Evolutionary conservation across 2,113 vertebrate genomes (phyloP), one percentile per base, ranked within the genome.

Genomic region (Numida meleagris): DNA sequence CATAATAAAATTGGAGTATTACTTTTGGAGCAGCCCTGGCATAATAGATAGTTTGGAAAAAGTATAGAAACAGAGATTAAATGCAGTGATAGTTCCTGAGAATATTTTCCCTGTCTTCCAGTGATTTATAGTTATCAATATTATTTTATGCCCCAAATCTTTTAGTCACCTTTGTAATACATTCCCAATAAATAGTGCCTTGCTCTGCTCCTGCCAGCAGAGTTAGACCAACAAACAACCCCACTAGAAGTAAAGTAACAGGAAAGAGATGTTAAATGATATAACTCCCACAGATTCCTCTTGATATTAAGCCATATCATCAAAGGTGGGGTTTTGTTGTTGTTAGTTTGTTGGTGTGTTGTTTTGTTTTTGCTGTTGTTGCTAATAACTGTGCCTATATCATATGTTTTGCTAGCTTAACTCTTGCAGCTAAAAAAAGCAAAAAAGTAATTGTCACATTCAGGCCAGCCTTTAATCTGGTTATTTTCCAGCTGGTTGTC

Each of bases 21-120:
- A 55, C 53, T 33, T 55, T 55, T 31, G 29, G 53, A 31, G 29
- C 10, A 18, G 29, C 53, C 31, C 17, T 55, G 15, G 15, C 58
- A 8, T 40, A 83, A 53, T 11, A 14, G 2, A 4, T 53, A 24
- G 14, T 80, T 29, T 38, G 46, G 45, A n/a, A 27, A 50, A n/a
- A 4, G 3, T 55, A 67, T 3, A 36, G 43, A 83, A 73, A 51
- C 34, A 77, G 29, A 82, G 11, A 25, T 61, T 82, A 71, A 74
- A 67, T 21, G 20, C 0, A 0, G 7, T 18, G 21, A 6, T 5
- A 58, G 15, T 16, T 73, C 31, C 8, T 10, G 23, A 43, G 5
- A 19, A 45, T 45, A 33, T 43, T 76, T 3, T 62, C 5, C 12
- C 14, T 34, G 23, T 65, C 20, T 71, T 38, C 9, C 31, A n/a